Base-by-base conservation (phyloP, 1,140 invertebrate species). In the Ceratoteleas bidentatus region DNA sequence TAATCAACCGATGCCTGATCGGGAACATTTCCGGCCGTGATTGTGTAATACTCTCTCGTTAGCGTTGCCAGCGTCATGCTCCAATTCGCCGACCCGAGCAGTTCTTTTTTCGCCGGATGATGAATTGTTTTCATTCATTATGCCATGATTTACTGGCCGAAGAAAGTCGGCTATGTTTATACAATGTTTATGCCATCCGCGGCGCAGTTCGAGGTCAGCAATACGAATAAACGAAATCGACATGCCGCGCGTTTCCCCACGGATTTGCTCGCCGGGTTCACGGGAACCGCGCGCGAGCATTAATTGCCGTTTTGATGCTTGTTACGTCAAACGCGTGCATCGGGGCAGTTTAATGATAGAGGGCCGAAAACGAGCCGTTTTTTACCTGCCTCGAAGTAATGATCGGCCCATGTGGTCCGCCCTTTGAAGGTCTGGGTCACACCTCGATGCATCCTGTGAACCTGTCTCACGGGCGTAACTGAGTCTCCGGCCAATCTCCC, bases 1-100 rank as follows among this genome's bases (percentile, higher is more conserved):
- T 83, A 84, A 86, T 86, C 83, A 80, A 84, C 65, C 74, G 76
- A 83, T 83, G 76, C 79, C 76, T 69, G 80, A 77, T 78, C 69
- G 75, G 13, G 64, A 81, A 81, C 83, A 75, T 81, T 84, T 84
- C 79, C 79, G 74, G 61, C 36, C 64, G 49, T 64, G 78, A 81
- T 78, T 81, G 73, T 73, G 69, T 81, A 81, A 84, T 80, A 73
- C 69, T 70, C 73, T 73, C 82, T 76, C 82, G 76, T 84, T 84
- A 84, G 53, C 72, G 62, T 68, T 64, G 57, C 32, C 60, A 66
- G 60, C 75, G 75, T 84, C 73, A 78, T 70, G 80, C 80, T 78
- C 80, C 74, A 74, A 78, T 83, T 83, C 84, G 64, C 72, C 66
- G 61, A 57, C 53, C 60, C 78, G 34, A 52, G 43, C 62, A 56